Conservation (phyloP, 2,113 vertebrate species). For the Gopherus flavomarginatus region DNA sequence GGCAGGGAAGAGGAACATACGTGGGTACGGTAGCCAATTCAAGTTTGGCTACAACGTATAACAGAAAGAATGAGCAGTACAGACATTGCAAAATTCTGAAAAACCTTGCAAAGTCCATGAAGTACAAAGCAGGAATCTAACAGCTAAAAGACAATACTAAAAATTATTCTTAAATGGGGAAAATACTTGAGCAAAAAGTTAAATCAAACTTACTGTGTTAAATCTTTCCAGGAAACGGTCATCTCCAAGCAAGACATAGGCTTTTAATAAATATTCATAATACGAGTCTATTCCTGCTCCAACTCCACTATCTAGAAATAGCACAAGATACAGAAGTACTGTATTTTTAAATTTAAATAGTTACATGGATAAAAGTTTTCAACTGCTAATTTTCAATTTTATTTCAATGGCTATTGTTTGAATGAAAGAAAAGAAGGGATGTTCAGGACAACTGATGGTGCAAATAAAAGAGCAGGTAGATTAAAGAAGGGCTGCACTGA, state of each 20-base stretch:
- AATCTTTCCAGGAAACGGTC: slow-evolving; percentile 96
- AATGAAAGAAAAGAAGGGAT: not conserved
- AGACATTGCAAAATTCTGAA: not conserved
- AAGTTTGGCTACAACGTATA: not conserved
- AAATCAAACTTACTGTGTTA: slow-evolving; percentile 90
- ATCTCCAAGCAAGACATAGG: slow-evolving; percentile 96
- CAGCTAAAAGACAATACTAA: slow-evolving; percentile 31
- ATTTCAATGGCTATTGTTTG: not conserved
- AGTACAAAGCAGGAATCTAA: slow-evolving; percentile 17
- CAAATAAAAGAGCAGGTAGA: not conserved
- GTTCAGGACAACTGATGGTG: not conserved
- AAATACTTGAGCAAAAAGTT: slow-evolving; percentile 37
- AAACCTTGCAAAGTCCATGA: not conserved
- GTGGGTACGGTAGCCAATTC: not conserved
- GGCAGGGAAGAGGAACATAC: not conserved
- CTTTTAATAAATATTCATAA: slow-evolving; percentile 98
- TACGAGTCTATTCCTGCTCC: slow-evolving; percentile 98
- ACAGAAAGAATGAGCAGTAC: not conserved
- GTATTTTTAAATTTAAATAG: not conserved
- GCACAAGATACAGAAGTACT: not conserved
- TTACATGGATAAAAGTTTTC: not conserved
- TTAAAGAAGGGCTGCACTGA: not conserved
- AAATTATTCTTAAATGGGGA: slow-evolving; percentile 27
- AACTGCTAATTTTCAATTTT: not conserved
- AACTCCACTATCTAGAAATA: slow-evolving; percentile 92